phyloP scores from a whole-genome alignment of 2,113 vertebrate genomes.

The Macrotis lagotis region DNA sequence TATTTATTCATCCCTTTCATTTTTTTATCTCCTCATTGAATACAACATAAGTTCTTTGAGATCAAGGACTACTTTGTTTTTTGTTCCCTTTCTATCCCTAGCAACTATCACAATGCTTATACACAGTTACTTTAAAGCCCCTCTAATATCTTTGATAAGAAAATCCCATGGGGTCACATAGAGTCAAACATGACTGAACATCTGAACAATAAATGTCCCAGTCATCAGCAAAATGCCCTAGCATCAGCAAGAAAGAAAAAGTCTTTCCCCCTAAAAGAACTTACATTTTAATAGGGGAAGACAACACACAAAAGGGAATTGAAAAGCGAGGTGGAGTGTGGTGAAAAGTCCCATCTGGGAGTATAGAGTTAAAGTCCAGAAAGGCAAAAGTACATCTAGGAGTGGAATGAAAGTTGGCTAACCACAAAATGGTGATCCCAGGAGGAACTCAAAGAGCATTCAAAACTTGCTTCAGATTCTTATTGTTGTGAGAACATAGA shows the following conservation, averaged over 20 bases:
- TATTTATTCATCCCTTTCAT: no score
- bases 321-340: not conserved
- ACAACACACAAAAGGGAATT: not conserved
- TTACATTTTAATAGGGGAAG: not conserved
- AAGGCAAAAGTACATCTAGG: not conserved
- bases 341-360: not conserved
- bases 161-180: not conserved
- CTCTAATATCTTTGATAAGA: not conserved
- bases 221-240: not conserved
- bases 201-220: not conserved
- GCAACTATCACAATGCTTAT: no score
- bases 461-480: not conserved
- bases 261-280: not conserved
- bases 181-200: no score
- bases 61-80: no score
- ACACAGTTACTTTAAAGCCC: no score
- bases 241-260: no score
- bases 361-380: not conserved
- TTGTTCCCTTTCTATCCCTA: no score
- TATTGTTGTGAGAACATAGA: not conserved
- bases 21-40: no score
- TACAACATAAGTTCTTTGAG: no score
- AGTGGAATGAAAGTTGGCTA: not conserved
- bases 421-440: not conserved
- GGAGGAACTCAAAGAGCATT: not conserved